Conservation (phyloP, 2,888 invertebrate species). For the Lapara coniferarum region DNA sequence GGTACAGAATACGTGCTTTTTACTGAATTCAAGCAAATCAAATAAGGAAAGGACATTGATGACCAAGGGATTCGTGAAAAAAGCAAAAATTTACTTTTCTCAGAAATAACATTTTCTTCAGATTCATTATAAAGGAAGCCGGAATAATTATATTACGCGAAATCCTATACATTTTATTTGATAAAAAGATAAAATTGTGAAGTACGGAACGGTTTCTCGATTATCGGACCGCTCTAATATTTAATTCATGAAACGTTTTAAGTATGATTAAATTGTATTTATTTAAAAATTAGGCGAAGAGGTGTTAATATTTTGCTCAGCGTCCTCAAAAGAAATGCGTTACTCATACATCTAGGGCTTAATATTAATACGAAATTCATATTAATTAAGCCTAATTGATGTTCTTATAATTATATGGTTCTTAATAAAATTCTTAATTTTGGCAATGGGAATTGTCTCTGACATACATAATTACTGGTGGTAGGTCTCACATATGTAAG, state of each 20-base stretch:
- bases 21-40: constrained; percentile 23
- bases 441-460: too few relatives aligned
- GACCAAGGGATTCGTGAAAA: constrained; percentile 26
- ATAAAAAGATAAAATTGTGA: constrained; percentile 58
- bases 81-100: not conserved
- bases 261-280: constrained; percentile 21
- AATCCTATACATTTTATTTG: constrained; percentile 49
- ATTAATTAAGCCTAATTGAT: too few relatives aligned
- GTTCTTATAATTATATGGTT: too few relatives aligned
- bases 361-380: too few relatives aligned
- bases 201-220: constrained; percentile 44
- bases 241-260: constrained; percentile 22
- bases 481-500: too few relatives aligned
- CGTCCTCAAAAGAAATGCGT: too few relatives aligned
- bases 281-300: too few relatives aligned
- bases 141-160: constrained; percentile 26
- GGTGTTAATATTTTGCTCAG: too few relatives aligned
- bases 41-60: constrained; percentile 28
- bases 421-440: too few relatives aligned
- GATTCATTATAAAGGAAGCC: constrained; percentile 6
- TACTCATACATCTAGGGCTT: too few relatives aligned
- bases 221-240: constrained; percentile 47
- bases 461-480: too few relatives aligned
- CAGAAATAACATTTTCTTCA: not conserved
- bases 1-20: constrained; percentile 26